Evolutionary conservation across 2,797 vertebrate genomes (phyloP).

Genomic region (Chaenodraco wilsoni): DNA sequence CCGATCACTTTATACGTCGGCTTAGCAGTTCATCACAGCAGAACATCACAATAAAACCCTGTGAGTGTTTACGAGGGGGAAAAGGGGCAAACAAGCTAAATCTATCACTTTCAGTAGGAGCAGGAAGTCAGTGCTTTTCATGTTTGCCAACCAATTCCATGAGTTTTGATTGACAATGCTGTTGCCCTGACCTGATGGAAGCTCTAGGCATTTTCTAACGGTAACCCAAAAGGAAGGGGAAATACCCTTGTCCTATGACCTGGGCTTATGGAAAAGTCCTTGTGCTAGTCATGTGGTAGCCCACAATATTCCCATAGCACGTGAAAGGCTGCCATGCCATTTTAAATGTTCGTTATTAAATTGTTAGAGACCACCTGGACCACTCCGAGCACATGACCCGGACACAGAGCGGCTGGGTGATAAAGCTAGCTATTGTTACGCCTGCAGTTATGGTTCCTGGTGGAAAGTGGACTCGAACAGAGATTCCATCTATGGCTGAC

Average conservation of each 20-base stretch:
- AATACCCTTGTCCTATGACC: slow-evolving; percentile 4
- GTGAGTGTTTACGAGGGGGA: no score
- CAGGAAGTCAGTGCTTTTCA: not conserved
- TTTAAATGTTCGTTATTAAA: slow-evolving; percentile 35
- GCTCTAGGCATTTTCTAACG: not conserved
- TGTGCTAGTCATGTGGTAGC: slow-evolving; percentile 8
- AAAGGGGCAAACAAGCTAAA: no score
- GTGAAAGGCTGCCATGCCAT: slow-evolving; percentile 1
- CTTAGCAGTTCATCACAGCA: not conserved
- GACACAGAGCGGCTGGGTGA: slow-evolving; percentile 60
- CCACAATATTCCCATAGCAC: slow-evolving; percentile 7
- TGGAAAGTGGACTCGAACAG: slow-evolving; percentile 28
- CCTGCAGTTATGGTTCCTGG: slow-evolving; percentile 44
- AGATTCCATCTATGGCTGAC: slow-evolving; percentile 68
- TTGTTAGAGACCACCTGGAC: slow-evolving; percentile 46
- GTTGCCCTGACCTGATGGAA: not conserved
- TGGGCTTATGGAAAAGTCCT: slow-evolving; percentile 20
- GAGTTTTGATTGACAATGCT: not conserved
- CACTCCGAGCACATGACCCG: slow-evolving; percentile 49
- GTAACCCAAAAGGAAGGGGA: not conserved
- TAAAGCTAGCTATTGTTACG: slow-evolving; percentile 65
- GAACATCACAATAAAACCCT: not conserved
- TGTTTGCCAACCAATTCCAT: not conserved
- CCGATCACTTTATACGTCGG: not conserved
- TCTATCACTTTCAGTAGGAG: no score